A percentile compares a stretch with the other conserved stretches of the same genome.
These are phyloP conservation scores for Heteractis magnifica DNA, from an alignment of 92 coral and sea anemone species.

Conservation along the genomic window DNA sequence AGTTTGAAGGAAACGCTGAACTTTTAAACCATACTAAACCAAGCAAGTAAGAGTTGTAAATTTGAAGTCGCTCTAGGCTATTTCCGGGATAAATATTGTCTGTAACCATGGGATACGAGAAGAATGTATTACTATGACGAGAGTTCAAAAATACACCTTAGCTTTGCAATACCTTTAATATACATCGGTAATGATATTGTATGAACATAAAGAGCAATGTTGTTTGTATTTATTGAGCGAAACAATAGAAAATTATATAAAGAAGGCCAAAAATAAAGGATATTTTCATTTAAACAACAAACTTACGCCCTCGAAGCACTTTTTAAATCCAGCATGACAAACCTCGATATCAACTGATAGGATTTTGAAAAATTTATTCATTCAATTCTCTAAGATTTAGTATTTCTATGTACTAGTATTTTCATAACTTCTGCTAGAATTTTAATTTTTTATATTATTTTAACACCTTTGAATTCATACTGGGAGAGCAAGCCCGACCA, in stretches of 20 bases:
- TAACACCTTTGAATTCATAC: neutral
- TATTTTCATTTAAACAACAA: neutral
- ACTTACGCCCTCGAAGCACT: neutral
- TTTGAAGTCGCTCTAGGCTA: neutral
- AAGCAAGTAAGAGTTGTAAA: neutral
- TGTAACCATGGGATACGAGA: neutral
- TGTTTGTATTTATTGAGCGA: neutral
- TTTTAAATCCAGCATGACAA: neutral
- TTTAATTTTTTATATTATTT: conserved; percentile 3
- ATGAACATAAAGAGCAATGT: neutral
- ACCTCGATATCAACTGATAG: neutral
- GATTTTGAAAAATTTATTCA: neutral
- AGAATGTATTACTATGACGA: neutral
- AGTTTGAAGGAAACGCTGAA: neutral
- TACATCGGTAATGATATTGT: neutral
- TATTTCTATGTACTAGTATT: neutral
- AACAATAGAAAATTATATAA: neutral
- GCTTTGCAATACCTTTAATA: neutral
- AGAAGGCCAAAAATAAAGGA: neutral
- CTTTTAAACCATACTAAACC: neutral
- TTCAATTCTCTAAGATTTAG: neutral
- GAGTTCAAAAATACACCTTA: neutral
- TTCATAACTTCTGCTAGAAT: neutral
- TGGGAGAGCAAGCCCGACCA: neutral
- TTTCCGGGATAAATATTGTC: conserved; percentile 3